Conservation (phyloP, 2,113 vertebrate species). For the Oxyruncus cristatus region DNA sequence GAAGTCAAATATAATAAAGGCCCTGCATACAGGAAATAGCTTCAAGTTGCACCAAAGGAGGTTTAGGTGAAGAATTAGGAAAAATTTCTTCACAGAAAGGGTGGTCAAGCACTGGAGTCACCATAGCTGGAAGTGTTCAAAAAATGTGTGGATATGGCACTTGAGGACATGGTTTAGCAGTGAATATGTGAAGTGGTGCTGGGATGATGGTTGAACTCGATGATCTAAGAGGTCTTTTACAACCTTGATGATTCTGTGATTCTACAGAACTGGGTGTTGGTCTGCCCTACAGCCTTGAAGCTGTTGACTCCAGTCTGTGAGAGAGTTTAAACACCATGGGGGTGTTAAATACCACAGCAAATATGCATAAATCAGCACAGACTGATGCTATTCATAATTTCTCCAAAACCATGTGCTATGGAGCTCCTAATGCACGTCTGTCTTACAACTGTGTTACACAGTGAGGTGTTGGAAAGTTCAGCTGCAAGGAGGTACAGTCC, state of each 20-base stretch:
- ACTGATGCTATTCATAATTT: not conserved
- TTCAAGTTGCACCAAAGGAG: not conserved
- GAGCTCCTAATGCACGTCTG: accelerated
- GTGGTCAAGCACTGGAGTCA: not conserved
- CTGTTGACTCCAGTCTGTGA: not conserved
- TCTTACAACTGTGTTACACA: not conserved
- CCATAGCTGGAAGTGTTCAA: not conserved
- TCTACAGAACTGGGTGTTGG: not conserved
- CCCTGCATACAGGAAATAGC: not conserved
- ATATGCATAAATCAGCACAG: not conserved
- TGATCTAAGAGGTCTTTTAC: not conserved
- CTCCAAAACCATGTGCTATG: accelerated
- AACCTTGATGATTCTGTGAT: no score
- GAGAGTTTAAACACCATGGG: no score
- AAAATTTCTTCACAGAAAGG: not conserved
- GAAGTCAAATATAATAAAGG: not conserved
- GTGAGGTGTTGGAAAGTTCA: not conserved
- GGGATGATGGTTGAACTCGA: not conserved
- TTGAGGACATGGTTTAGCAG: not conserved
- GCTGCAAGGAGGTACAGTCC: not conserved
- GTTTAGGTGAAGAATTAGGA: not conserved
- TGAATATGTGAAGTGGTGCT: not conserved
- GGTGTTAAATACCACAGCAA: no score
- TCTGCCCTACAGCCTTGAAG: not conserved
- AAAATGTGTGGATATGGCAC: not conserved